Base-by-base conservation (phyloP, 2,113 vertebrate species). In the Chamaetylas fuelleborni region DNA sequence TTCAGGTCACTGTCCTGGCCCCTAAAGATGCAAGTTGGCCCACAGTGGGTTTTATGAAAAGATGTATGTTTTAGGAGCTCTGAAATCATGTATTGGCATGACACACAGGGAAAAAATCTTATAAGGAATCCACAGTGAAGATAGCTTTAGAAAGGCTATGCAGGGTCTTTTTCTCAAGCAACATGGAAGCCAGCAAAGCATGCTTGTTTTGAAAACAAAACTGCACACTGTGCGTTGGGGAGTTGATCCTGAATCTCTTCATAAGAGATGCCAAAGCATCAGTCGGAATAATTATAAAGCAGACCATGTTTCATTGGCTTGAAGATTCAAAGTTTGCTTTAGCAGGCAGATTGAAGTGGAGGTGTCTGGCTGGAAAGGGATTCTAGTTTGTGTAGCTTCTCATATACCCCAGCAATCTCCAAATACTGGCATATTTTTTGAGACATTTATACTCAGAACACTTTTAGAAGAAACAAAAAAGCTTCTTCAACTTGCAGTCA, bases 201-300 rank as follows among this genome's bases (percentile, higher is more conserved):
- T 33, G 8, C 33, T 82, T 82, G 19, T 24, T 87, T 77, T 88
- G 43, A 50, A 88, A 76, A 78, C 17, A 80, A 54, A 90, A 17
- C 31, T 81, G 53, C 19, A 25, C 17, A 4, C 14, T 25, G 28
- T 73, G 25, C 0, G 0, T 47, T 71, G 31, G 3, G 1, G 25
- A 71, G 29, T 7, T 34, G 56, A 81, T 82, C 25, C 47, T 3
- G 0, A 78, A 57, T 88, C 19, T 86, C 33, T 86, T 89, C n/a
- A 36, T 28, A 69, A 88, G 60, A 66, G 19, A 19, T 1, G 0
- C 25, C 48, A 61, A 61, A 76, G 29, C 26, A 80, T 86, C 36
- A 51, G 19, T 61, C 54, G 61, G 40, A 56, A 29, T 65, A 73
- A 47, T 31, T 78, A 20, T 25, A 66, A 69, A 83, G 15, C 22